Conservation (phyloP, 53 echinoderm and acorn worm species). For the Paracentrotus lividus region DNA sequence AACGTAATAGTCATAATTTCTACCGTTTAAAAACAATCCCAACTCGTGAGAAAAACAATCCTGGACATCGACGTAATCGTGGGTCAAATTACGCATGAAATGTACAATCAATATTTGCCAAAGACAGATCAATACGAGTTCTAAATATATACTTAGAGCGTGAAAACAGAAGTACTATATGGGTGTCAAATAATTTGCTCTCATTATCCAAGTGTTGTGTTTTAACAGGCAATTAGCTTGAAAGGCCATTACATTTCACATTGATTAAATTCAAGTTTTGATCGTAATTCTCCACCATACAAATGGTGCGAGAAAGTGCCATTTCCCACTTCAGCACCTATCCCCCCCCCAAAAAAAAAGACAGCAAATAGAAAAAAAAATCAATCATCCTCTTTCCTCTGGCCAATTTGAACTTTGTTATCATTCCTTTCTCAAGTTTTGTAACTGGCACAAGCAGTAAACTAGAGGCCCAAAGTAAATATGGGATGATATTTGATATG, state of each 20-base stretch:
- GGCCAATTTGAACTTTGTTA: background rate
- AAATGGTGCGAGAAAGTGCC: background rate
- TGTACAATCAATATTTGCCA: background rate
- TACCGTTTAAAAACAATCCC: too few species aligned
- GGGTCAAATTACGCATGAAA: background rate
- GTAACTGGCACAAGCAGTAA: background rate
- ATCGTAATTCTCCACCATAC: background rate
- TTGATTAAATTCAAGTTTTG: background rate
- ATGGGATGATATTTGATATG: too few species aligned
- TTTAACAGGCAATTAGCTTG: background rate
- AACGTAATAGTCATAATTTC: too few species aligned
- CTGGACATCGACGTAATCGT: background rate
- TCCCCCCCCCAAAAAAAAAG: background rate
- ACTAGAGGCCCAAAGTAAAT: too few species aligned
- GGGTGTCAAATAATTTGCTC: background rate
- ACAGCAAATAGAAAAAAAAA: background rate
- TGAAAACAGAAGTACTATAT: background rate
- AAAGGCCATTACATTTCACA: background rate
- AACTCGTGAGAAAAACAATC: background rate
- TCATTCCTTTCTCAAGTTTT: background rate
- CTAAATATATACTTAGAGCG: background rate
- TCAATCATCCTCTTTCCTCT: background rate
- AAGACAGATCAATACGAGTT: background rate
- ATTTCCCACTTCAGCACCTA: background rate
- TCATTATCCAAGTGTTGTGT: slow-evolving; percentile 2